These are phyloP conservation scores for Sceliomorpha sp. DNA, from an alignment of 2,888 invertebrate genomes.

Conservation along the genomic window DNA sequence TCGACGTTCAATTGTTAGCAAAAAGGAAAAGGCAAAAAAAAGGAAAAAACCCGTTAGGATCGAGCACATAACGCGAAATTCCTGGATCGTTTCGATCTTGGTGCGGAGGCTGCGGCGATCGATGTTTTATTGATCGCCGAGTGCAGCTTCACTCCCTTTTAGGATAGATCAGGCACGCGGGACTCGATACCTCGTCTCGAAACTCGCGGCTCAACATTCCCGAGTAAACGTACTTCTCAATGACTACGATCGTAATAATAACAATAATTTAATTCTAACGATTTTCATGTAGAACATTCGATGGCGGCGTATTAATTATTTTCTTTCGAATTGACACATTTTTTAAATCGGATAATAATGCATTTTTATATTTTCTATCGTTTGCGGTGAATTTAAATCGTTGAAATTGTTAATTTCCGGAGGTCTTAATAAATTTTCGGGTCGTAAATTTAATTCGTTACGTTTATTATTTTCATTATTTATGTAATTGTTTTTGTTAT, in stretches of 20 bases:
- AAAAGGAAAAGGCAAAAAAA: slow-evolving; percentile 4
- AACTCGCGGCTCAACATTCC: slow-evolving; percentile 43
- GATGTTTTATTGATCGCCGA: slow-evolving; percentile 54
- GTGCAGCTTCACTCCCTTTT: slow-evolving; percentile 43
- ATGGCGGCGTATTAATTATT: no score
- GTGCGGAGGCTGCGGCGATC: slow-evolving; percentile 37
- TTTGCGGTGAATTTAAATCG: no score
- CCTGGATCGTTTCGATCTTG: slow-evolving; percentile 39
- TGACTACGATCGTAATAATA: slow-evolving; percentile 35
- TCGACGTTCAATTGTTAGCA: slow-evolving; percentile 32
- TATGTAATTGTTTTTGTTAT: no score
- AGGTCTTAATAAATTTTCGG: no score
- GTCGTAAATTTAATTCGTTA: no score
- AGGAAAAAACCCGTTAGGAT: slow-evolving; percentile 40
- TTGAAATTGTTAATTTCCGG: no score
- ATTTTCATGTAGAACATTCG: no score
- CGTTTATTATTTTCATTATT: no score
- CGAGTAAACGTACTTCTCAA: slow-evolving; percentile 35
- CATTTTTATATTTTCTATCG: no score
- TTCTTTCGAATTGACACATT: no score
- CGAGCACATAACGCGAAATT: slow-evolving; percentile 47
- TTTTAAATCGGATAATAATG: no score
- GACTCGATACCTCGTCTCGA: slow-evolving; percentile 34
- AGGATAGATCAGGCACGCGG: slow-evolving; percentile 43
- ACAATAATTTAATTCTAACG: slow-evolving; percentile 15